Evolutionary conservation across 2,797 vertebrate genomes (phyloP).

Genomic region (Champsocephalus esox): DNA sequence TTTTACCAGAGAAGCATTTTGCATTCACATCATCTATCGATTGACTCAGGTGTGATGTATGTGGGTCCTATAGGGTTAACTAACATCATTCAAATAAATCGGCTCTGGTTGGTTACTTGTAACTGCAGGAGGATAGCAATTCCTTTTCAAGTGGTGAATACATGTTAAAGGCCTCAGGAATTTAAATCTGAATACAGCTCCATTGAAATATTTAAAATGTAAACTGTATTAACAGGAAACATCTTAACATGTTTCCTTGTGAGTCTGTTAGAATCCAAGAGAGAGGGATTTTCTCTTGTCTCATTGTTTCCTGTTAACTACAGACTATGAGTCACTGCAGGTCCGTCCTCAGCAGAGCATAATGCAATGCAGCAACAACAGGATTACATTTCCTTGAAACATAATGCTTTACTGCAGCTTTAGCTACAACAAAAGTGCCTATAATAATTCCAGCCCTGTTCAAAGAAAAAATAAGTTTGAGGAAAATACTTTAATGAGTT

Average conservation of each 20-base stretch:
- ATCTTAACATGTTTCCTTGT: neutral
- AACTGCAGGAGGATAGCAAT: neutral
- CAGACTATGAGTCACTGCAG: neutral
- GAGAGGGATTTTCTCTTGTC: neutral
- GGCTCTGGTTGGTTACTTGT: neutral
- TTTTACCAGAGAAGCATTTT: neutral
- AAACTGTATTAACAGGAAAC: neutral
- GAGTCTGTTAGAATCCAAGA: constrained; percentile 2
- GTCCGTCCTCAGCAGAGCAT: neutral
- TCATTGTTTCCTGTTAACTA: neutral
- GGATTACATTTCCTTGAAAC: neutral
- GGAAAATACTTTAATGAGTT: neutral
- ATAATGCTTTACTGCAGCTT: neutral
- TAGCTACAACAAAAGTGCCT: neutral
- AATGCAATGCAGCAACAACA: neutral
- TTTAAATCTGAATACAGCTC: neutral
- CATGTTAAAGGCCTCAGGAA: neutral
- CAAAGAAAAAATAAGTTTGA: neutral
- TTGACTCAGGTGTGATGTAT: constrained; percentile 1
- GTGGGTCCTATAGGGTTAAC: neutral
- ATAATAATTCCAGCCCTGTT: neutral
- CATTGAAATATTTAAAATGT: neutral
- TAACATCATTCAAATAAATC: constrained; percentile 1
- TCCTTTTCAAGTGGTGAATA: neutral
- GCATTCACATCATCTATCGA: neutral